Evolutionary conservation across 2,113 vertebrate species (phyloP), one percentile per base, ranked within the genome.

Genomic region (Hemibagrus wyckioides): DNA sequence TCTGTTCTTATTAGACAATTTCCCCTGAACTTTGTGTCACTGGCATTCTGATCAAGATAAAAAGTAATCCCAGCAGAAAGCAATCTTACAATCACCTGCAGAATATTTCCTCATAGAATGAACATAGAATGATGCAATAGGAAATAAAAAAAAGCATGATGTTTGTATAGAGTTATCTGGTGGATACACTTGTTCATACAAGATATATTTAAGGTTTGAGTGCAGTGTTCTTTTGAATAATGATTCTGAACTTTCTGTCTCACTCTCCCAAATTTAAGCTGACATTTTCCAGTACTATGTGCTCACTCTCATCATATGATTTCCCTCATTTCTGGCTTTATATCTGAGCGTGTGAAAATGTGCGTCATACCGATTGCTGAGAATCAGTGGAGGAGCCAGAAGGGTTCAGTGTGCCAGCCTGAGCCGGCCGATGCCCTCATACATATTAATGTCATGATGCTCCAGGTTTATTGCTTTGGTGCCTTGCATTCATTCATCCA

Each of bases 401-500:
- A 81, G 54, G 39, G 61, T 80, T 76, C 54, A 57, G 21, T 86
- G 80, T 85, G 56, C 61, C 79, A 73, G 69, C 80, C 6, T 50
- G 23, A 23, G 50, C 56, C 69, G 4, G 33, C 57, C 30, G 15
- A 41, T 57, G 75, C 54, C 15, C 73, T 84, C 67, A 90, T 86
- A 80, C 39, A 90, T 87, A 88, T 88, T 88, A n/a, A 90, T 88
- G 50, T 28, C 41, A 80, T 86, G 75, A 77, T 84, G 80, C 44
- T 75, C 59, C 41, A 17, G 17, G 52, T 85, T 86, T 86, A 77
- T 83, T 56, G 15, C 33, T 15, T 84, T 83, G 80, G 14, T n/a
- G n/a, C n/a, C n/a, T n/a, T n/a, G n/a, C n/a, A n/a, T 84, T 86
- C 76, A 41, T 81, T 85, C 63, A 36, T 82, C 36, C 73, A 82